A percentile compares a stretch with the other conserved stretches of the same genome.
Evolutionary conservation across 1,140 invertebrate genomes (phyloP).

Genomic region (Drosophila micromelanica): DNA sequence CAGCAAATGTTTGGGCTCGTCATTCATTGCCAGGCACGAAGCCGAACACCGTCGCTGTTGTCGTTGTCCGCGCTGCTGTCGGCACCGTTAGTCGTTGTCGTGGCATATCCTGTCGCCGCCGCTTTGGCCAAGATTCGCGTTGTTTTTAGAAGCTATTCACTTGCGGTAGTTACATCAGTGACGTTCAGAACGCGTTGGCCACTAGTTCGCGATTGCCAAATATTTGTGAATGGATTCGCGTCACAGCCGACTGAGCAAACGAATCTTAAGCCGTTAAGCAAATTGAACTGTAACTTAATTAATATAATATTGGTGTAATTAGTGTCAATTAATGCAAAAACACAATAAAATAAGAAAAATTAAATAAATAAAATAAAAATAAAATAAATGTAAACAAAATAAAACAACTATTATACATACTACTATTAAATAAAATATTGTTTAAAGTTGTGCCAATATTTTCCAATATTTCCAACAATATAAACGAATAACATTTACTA

Average conservation of each 20-base stretch:
- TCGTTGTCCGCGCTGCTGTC: constrained; percentile 31
- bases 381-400: background rate
- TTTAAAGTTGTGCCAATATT: no score
- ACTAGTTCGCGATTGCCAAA: constrained; percentile 52
- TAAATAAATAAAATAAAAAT: background rate
- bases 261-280: constrained; percentile 23
- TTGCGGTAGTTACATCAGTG: constrained; percentile 53
- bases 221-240: constrained; percentile 53
- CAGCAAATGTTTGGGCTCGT: constrained; percentile 50
- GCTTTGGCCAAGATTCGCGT: constrained; percentile 35
- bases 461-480: no score
- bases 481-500: background rate
- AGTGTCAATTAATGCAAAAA: constrained; percentile 21
- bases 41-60: constrained; percentile 50
- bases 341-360: background rate
- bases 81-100: constrained; percentile 40
- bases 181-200: constrained; percentile 58
- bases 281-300: constrained; percentile 21
- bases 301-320: background rate
- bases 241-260: constrained; percentile 38
- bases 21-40: constrained; percentile 62
- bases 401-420: background rate
- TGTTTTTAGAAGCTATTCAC: constrained; percentile 44
- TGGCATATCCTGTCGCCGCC: constrained; percentile 49
- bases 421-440: background rate